Evolutionary conservation across 2,888 invertebrate species (phyloP), one percentile per base, ranked within the genome.

Genomic region (Chrysopilus asiliformis): DNA sequence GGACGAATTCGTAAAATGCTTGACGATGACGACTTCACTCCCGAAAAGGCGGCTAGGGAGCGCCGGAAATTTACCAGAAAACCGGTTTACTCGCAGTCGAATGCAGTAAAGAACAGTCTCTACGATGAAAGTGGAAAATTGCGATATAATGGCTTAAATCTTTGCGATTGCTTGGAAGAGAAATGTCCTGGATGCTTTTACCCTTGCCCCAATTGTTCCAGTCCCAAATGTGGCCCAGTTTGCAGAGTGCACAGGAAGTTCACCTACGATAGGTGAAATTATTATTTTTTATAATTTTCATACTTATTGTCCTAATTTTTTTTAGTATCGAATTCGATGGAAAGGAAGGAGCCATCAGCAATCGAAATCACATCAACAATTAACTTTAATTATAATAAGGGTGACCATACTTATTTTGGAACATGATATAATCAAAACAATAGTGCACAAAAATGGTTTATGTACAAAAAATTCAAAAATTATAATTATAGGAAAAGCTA

Each of bases 151-250:
- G 60, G 70, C 47, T 81, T 91, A 60, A 51, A 85, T 9, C 8
- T 27, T 13, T 93, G 93, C 50, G 93, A 93, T 56, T 93, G 91
- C 53, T 66, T 90, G 44, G 74, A 78, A 47, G 67, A 68, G 25
- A 65, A 67, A 9, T 93, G 93, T 49, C 67, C 72, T 1, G 93
- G 93, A 0, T 93, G 93, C 56, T 87, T 87, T 64, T 83, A 79
- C 52, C 76, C 79, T 2, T 87, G 86, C 50, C 56, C 68, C 4
- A 78, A 73, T 53, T 89, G 89, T 52, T 64, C 58, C 14, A 83
- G 83, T 0, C 61, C 61, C 16, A 84, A 83, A 56, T 89, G 87
- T 60, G 86, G 82, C 3, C 72, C 76, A 45, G 82, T 84, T 34
- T 89, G 89, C 68, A 79, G 85, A 47, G 66, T 68, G 2, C 78